These are phyloP conservation scores for Danaus melanippus DNA, from an alignment of 1,140 invertebrate genomes.

Conservation along the genomic window DNA sequence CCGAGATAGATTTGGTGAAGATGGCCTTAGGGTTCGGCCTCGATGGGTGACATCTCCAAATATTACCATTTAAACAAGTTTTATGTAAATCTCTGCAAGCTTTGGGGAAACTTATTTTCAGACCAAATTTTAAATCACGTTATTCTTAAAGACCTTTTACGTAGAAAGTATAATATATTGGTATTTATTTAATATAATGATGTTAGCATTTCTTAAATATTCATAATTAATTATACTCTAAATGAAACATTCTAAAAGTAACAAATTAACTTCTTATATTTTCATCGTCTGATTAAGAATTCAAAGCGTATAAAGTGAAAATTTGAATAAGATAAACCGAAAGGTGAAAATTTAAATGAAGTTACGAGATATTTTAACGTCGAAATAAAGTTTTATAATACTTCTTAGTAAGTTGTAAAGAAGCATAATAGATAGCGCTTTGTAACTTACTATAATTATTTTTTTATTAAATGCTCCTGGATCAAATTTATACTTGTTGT, in stretches of 20 bases:
- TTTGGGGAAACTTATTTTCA: conserved; percentile 58
- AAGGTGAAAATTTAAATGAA: conserved; percentile 6
- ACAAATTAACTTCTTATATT: too few relatives aligned
- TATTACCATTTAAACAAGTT: conserved; percentile 73
- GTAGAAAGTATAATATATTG: conserved; percentile 60
- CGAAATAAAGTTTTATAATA: conserved; percentile 7
- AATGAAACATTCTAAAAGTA: too few relatives aligned
- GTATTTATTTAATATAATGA: conserved; percentile 9
- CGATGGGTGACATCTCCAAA: conserved; percentile 63
- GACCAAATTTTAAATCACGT: conserved; percentile 51
- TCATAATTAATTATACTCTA: too few relatives aligned
- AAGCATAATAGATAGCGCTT: conserved; percentile 10
- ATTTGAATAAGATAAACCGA: not conserved
- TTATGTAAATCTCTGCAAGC: conserved; percentile 63
- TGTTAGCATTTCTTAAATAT: too few relatives aligned
- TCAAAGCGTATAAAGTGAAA: not conserved
- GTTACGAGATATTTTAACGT: conserved; percentile 5
- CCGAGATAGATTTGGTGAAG: conserved; percentile 42
- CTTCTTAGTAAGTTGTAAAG: conserved; percentile 7
- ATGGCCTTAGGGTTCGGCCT: conserved; percentile 39
- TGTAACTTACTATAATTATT: conserved; percentile 3
- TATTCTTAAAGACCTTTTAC: conserved; percentile 60
- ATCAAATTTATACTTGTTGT: too few relatives aligned
- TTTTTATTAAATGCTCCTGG: too few relatives aligned
- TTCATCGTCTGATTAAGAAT: not conserved